A percentile compares a stretch with the other conserved stretches of the same genome.
Evolutionary conservation across 2,888 invertebrate genomes (phyloP).

Genomic region (Ypsolopha sequella): DNA sequence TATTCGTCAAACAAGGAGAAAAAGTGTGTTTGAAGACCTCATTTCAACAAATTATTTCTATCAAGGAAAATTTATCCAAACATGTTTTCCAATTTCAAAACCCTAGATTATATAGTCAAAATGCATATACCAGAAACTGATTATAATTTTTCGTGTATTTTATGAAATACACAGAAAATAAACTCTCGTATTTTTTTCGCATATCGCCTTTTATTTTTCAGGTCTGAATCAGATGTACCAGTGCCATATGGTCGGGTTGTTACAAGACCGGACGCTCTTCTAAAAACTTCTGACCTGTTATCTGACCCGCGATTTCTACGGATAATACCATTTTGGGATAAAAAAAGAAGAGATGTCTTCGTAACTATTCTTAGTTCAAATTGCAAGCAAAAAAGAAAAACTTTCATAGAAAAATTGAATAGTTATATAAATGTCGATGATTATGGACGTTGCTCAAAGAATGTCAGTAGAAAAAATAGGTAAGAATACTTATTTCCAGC

Average conservation of each 20-base stretch:
- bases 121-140: no score
- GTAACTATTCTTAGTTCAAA: slow-evolving; percentile 72
- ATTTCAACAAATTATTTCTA: no score
- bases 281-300: slow-evolving; percentile 5
- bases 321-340: slow-evolving; percentile 43
- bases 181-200: no score
- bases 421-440: slow-evolving; percentile 71
- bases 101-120: no score
- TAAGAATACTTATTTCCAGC: no score
- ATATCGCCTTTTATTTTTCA: slow-evolving; percentile 41
- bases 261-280: slow-evolving; percentile 17
- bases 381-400: slow-evolving; percentile 64
- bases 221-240: slow-evolving; percentile 74
- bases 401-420: slow-evolving; percentile 65
- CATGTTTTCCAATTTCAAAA: no score
- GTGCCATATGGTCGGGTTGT: slow-evolving; percentile 75
- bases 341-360: slow-evolving; percentile 52
- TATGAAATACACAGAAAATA: no score
- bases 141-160: no score
- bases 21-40: no score
- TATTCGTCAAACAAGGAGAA: no score
- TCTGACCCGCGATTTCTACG: slow-evolving; percentile 13
- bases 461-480: no score
- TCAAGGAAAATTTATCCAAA: no score
- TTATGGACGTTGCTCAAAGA: slow-evolving; percentile 65